Evolutionary conservation across 2,888 invertebrate genomes (phyloP).

Genomic region (Corythucha ciliata): DNA sequence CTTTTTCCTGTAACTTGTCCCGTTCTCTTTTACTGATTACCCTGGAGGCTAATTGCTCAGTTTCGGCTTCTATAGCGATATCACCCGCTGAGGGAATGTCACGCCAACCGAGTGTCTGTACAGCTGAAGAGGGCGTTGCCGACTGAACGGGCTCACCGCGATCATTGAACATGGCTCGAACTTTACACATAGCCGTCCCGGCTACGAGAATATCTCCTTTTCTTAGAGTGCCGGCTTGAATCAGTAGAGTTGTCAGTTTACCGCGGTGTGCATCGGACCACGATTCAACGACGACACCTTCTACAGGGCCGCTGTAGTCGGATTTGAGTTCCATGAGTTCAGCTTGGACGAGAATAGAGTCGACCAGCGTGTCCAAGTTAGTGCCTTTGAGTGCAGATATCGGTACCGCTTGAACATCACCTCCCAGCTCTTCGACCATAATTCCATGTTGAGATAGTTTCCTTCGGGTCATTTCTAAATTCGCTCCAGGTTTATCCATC

Average conservation of each 20-base stretch:
- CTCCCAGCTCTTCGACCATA: slow-evolving; percentile 76
- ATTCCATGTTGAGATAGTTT: slow-evolving; percentile 71
- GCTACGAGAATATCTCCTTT: slow-evolving; percentile 71
- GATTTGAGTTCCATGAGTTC: slow-evolving; percentile 80
- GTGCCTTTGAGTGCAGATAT: slow-evolving; percentile 82
- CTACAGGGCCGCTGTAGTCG: slow-evolving; percentile 73
- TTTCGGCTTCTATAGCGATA: slow-evolving; percentile 68
- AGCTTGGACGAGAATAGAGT: slow-evolving; percentile 72
- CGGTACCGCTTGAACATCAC: slow-evolving; percentile 82
- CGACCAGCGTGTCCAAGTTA: slow-evolving; percentile 67
- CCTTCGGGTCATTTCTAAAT: slow-evolving; percentile 69
- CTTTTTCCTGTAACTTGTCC: slow-evolving; percentile 41
- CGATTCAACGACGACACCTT: slow-evolving; percentile 86
- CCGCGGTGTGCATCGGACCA: slow-evolving; percentile 58
- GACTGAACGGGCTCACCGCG: slow-evolving; percentile 54
- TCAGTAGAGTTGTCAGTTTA: slow-evolving; percentile 71
- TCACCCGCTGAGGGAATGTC: slow-evolving; percentile 85
- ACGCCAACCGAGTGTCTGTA: slow-evolving; percentile 84
- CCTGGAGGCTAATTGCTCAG: slow-evolving; percentile 60
- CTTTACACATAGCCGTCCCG: slow-evolving; percentile 75
- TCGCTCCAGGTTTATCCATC: slow-evolving; percentile 83
- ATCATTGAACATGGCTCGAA: slow-evolving; percentile 69
- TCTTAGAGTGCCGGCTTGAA: slow-evolving; percentile 75
- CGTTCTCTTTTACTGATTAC: slow-evolving; percentile 57
- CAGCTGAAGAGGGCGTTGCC: slow-evolving; percentile 73